phyloP scores from a whole-genome alignment of 2,888 invertebrate genomes.

The Volucella zonaria region DNA sequence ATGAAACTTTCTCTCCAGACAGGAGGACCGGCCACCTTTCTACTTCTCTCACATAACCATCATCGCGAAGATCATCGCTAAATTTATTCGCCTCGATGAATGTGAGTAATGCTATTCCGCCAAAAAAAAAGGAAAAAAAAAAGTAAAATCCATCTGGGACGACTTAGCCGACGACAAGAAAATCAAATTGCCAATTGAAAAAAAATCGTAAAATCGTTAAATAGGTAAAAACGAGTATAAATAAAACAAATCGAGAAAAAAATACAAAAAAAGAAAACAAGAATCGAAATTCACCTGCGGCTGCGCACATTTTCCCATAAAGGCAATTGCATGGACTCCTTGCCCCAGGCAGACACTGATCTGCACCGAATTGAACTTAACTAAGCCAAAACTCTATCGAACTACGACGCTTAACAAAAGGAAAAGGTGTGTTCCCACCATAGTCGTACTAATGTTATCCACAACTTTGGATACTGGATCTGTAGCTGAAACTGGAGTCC shows the following conservation, averaged over 20 bases:
- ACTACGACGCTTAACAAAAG: conserved; percentile 51
- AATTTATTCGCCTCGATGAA: conserved; percentile 46
- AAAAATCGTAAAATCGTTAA: conserved; percentile 38
- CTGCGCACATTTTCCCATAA: conserved; percentile 60
- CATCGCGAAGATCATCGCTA: conserved; percentile 31
- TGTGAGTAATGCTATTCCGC: conserved; percentile 18
- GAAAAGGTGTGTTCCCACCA: conserved; percentile 65
- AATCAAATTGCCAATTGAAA: conserved; percentile 40
- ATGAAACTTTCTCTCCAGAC: conserved; percentile 62
- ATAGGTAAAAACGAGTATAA: background rate
- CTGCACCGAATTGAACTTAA: conserved; percentile 50
- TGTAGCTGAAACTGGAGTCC: background rate
- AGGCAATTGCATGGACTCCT: conserved; percentile 39
- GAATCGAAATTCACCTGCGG: conserved; percentile 60
- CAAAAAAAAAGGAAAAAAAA: conserved; percentile 16
- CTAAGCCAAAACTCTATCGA: conserved; percentile 38
- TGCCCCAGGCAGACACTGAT: conserved; percentile 45
- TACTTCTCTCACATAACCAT: conserved; percentile 34
- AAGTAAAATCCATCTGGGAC: conserved; percentile 20
- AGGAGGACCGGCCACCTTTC: conserved; percentile 42
- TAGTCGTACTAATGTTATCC: conserved; percentile 46
- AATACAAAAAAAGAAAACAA: conserved; percentile 12
- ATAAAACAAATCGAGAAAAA: conserved; percentile 11
- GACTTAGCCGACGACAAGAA: conserved; percentile 21
- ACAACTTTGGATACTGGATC: conserved; percentile 23